Evolutionary conservation across 2,888 invertebrate species (phyloP).

Genomic region (Griposia aprilina): DNA sequence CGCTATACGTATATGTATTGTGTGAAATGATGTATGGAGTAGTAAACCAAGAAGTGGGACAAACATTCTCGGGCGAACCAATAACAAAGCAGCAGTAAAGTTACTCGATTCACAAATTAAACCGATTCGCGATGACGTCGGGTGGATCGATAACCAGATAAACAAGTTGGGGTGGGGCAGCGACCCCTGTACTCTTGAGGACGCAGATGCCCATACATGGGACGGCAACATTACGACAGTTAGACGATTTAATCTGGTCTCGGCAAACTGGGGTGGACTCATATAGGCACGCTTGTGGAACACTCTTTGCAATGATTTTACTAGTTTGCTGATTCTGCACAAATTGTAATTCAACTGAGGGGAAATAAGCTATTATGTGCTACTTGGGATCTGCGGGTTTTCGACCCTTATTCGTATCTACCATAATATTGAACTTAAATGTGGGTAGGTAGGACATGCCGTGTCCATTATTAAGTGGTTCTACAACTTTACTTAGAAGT

Average conservation of each 20-base stretch:
- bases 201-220: conserved; percentile 85
- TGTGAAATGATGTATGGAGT: conserved; percentile 6
- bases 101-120: conserved; percentile 72
- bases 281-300: conserved; percentile 64
- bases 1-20: conserved; percentile 5
- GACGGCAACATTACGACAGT: conserved; percentile 75
- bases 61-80: conserved; percentile 45
- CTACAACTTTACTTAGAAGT: conserved; percentile 19
- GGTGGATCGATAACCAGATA: conserved; percentile 85
- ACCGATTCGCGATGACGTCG: conserved; percentile 74
- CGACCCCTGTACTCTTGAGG: conserved; percentile 80
- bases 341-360: conserved; percentile 49
- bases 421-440: conserved; percentile 30
- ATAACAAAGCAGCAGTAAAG: conserved; percentile 67
- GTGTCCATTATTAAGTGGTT: conserved; percentile 12
- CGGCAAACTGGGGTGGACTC: conserved; percentile 65
- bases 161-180: conserved; percentile 81
- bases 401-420: conserved; percentile 38
- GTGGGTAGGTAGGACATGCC: background rate
- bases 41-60: conserved; percentile 29
- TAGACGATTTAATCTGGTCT: conserved; percentile 75
- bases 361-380: conserved; percentile 50
- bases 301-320: conserved; percentile 56
- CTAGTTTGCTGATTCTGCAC: conserved; percentile 56
- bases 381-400: conserved; percentile 34